Base-by-base conservation (phyloP, 2,888 invertebrate species). In the Linnaemya tessellans region DNA sequence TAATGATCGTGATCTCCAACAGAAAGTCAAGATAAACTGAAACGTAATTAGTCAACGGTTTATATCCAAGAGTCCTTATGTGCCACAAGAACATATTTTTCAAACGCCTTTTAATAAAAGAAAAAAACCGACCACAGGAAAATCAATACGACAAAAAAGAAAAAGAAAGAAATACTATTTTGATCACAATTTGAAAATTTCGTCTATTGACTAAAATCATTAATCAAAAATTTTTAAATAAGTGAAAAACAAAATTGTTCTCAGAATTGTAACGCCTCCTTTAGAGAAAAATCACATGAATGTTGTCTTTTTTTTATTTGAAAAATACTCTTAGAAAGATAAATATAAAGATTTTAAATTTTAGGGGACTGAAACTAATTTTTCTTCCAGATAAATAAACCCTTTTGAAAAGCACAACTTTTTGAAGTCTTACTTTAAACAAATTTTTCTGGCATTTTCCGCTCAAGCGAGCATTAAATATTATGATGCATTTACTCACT, bases 41-140 rank as follows among this genome's bases (percentile, higher is more conserved):
- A 46, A 46, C 7, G 54, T 84, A 80, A 84, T 84, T 84, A 84
- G 84, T 84, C 70, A 84, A 43, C 43, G 56, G 20, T 46, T 35
- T 46, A 25, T 51, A 49, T 10, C n/a, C 7, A 58, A 60, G 64
- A 49, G 71, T 65, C 58, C 56, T 84, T 41, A 18, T 56, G 65
- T 71, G 60, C 9, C n/a, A 41, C 49, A 30, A 49, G 30, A 73
- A 64, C 0, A 41, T 18, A 64, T 62, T 41, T 49, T 75, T 62
- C 20, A 75, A 84, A 74, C 70, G 70, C 64, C 70, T 75, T 74
- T 74, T 60, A 11, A 9, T 46, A 49, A n/a, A 41, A 43, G 46
- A 38, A 38, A n/a, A 41, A 46, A 56, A 30, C 2, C 30, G 46
- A 70, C 35, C 51, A 22, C 43, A 41, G 43, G 20, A 46, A 58